Evolutionary conservation across 2,113 vertebrate genomes (phyloP), one percentile per base, ranked within the genome.

Genomic region (Beaufortia kweichowensis): DNA sequence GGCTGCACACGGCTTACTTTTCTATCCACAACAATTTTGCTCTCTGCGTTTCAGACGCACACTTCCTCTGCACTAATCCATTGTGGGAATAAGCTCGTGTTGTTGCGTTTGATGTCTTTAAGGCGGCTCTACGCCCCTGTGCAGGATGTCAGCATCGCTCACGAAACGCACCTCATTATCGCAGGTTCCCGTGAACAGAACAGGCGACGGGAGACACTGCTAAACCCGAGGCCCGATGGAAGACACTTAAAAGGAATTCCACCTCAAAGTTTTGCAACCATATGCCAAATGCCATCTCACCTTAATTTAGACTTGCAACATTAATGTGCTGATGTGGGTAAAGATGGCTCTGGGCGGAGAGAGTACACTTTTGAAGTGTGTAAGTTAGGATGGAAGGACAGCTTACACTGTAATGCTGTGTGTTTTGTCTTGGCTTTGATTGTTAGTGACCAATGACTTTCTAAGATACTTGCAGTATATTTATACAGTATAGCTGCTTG

Each of bases 121-220:
- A 75, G 61, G 65, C 29, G 28, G 41, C 62, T 75, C 48, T 66
- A 67, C 31, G 50, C 60, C 39, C 69, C 61, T 70, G 71, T 66
- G 50, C 71, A 33, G 70, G 77, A 83, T 82, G 78, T 68, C 78
- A 81, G 67, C 19, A 26, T 39, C 23, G 31, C 70, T 48, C 66
- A 60, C 69, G 56, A 28, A 79, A 79, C 79, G 28, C 70, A 66
- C 33, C 77, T 80, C 63, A 79, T 84, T 84, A 84, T 79, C 24
- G 11, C 26, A 6, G 23, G 19, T 8, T 71, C 31, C 39, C 59
- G 29, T 17, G 11, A 64, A 77, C 31, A 15, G 28, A 68, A 23
- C 60, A 63, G 33, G 53, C 23, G 26, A 23, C 3, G 8, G 6
- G 21, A 81, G 28, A 68, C 4, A 46, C 33, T 24, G 3, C 66